These are phyloP conservation scores for Synanthedon vespiformis DNA, from an alignment of 2,888 invertebrate species.

Conservation along the genomic window DNA sequence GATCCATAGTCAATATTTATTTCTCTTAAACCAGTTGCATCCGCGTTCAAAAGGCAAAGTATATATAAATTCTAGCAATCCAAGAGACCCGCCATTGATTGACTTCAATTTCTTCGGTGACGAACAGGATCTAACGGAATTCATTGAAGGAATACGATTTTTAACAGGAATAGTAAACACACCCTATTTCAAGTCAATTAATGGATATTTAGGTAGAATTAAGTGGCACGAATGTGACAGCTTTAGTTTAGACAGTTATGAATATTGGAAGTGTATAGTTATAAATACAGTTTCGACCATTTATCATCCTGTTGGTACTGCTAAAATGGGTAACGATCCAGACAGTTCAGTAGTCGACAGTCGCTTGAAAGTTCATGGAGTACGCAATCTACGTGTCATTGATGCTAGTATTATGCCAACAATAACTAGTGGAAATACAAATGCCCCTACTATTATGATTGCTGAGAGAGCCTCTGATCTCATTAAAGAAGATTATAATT, in stretches of 20 bases:
- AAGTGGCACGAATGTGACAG: constrained; percentile 26
- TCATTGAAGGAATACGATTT: constrained; percentile 27
- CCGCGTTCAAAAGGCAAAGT: constrained; percentile 69
- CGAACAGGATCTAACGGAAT: constrained; percentile 52
- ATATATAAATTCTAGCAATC: constrained; percentile 65
- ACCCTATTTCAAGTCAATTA: constrained; percentile 26
- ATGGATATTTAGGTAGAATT: constrained; percentile 26
- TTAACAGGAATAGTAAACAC: constrained; percentile 28
- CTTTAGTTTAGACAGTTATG: constrained; percentile 20
- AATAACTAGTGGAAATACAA: constrained; percentile 81
- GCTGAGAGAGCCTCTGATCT: constrained; percentile 82
- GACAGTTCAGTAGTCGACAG: constrained; percentile 63
- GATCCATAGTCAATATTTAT: constrained; percentile 28
- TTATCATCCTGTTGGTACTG: constrained; percentile 78
- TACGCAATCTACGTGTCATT: constrained; percentile 74
- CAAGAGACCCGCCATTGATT: constrained; percentile 71
- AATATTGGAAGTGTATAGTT: constrained; percentile 38
- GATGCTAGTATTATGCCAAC: constrained; percentile 85
- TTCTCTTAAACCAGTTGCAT: constrained; percentile 43
- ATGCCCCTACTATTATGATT: constrained; percentile 84
- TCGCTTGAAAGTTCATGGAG: constrained; percentile 73
- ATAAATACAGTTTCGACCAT: constrained; percentile 61
- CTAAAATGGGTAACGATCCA: constrained; percentile 66
- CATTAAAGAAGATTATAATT: constrained; percentile 64
- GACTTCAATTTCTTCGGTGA: constrained; percentile 74